Conservation (phyloP, 92 coral and sea anemone genomes). For the Parazoanthus darwini region DNA sequence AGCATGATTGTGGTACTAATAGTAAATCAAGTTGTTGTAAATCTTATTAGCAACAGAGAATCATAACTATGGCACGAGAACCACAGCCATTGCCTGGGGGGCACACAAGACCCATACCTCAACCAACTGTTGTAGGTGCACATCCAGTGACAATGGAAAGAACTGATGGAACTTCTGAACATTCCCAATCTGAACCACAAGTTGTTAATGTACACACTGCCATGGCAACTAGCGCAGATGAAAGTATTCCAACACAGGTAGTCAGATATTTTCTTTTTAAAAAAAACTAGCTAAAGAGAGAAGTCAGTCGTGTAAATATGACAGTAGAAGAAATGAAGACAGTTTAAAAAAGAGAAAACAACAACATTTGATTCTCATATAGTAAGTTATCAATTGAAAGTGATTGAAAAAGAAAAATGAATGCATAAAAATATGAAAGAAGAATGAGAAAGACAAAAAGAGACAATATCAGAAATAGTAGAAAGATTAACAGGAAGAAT, state of each 20-base stretch:
- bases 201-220: background rate
- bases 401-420: too few species aligned
- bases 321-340: background rate
- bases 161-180: background rate
- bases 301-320: background rate
- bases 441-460: too few species aligned
- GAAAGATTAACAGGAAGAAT: too few species aligned
- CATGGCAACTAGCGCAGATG: background rate
- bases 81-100: background rate
- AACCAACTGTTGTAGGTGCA: background rate
- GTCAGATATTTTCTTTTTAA: background rate
- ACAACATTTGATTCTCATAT: too few species aligned
- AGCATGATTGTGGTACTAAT: background rate
- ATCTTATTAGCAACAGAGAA: background rate
- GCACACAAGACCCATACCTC: background rate
- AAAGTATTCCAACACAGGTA: background rate
- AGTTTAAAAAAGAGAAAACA: too few species aligned
- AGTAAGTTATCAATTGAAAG: too few species aligned
- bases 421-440: too few species aligned
- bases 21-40: background rate
- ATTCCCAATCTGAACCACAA: background rate
- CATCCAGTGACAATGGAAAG: background rate
- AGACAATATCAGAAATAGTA: too few species aligned
- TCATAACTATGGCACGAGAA: background rate
- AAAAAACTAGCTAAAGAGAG: too few species aligned